Evolutionary conservation across 2,797 vertebrate species (phyloP).

Genomic region (Fistularia commersonii): DNA sequence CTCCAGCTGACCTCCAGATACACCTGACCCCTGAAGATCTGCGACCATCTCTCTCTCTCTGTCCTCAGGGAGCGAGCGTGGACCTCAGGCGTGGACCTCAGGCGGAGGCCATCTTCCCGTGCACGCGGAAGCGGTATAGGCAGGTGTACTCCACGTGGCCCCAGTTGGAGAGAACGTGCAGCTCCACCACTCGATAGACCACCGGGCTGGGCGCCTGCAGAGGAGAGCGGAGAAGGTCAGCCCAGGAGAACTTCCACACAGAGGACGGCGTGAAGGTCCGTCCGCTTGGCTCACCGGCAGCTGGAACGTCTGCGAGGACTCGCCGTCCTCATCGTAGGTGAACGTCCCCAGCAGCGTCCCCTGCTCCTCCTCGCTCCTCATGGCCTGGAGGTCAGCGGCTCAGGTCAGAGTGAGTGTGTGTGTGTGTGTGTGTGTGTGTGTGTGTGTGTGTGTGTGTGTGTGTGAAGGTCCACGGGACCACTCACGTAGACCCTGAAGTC

Average conservation of each 20-base stretch:
- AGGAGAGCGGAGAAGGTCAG: neutral
- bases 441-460: too few relatives aligned
- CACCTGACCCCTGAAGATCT: too few relatives aligned
- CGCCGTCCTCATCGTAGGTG: slow-evolving; percentile 79
- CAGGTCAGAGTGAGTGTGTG: too few relatives aligned
- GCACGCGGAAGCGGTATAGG: slow-evolving; percentile 91
- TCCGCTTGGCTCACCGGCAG: slow-evolving; percentile 74
- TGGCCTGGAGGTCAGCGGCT: slow-evolving; percentile 70
- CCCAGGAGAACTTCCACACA: neutral
- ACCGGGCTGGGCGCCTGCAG: slow-evolving; percentile 63
- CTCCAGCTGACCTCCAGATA: too few relatives aligned
- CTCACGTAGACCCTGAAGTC: slow-evolving; percentile 78
- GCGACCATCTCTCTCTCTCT: too few relatives aligned
- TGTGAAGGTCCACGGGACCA: neutral
- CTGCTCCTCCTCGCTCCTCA: slow-evolving; percentile 81
- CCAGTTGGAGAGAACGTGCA: slow-evolving; percentile 88
- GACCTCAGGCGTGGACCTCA: slow-evolving; percentile 17
- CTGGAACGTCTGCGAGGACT: slow-evolving; percentile 86
- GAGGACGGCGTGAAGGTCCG: too few relatives aligned
- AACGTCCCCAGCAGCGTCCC: slow-evolving; percentile 82
- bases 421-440: too few relatives aligned
- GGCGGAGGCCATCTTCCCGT: slow-evolving; percentile 68
- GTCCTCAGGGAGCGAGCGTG: too few relatives aligned
- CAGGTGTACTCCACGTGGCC: slow-evolving; percentile 91
- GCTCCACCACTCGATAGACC: slow-evolving; percentile 76